Evolutionary conservation across 2,113 vertebrate genomes (phyloP).

Genomic region (Sinosuthora webbiana): DNA sequence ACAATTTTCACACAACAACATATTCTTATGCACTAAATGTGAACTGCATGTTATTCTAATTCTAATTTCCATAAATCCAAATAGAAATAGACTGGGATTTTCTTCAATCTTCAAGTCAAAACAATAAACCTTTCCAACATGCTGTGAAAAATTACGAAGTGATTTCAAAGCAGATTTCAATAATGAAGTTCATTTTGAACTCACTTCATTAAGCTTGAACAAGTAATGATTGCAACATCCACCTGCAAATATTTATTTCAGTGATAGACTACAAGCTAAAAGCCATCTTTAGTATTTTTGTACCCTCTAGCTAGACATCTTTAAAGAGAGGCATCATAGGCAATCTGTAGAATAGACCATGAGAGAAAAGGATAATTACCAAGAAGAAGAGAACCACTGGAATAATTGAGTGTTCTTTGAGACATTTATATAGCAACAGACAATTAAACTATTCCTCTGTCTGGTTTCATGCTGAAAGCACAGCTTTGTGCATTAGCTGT

Average conservation of each 20-base stretch:
- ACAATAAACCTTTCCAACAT: background rate
- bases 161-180: background rate
- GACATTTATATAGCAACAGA: background rate
- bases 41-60: background rate
- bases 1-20: background rate
- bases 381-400: background rate
- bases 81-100: background rate
- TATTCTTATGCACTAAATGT: background rate
- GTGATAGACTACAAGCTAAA: background rate
- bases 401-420: background rate
- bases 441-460: background rate
- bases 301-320: background rate
- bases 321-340: background rate
- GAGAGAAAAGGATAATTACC: background rate
- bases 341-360: background rate
- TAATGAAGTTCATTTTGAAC: background rate
- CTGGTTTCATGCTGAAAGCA: background rate
- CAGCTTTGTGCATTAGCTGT: background rate
- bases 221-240: background rate
- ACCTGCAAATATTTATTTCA: slow-evolving; percentile 13
- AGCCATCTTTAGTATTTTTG: background rate
- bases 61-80: background rate
- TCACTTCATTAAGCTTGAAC: background rate
- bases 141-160: background rate
- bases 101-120: background rate